These are phyloP conservation scores for Scyliorhinus canicula DNA, from an alignment of 2,797 vertebrate genomes.

Conservation along the genomic window DNA sequence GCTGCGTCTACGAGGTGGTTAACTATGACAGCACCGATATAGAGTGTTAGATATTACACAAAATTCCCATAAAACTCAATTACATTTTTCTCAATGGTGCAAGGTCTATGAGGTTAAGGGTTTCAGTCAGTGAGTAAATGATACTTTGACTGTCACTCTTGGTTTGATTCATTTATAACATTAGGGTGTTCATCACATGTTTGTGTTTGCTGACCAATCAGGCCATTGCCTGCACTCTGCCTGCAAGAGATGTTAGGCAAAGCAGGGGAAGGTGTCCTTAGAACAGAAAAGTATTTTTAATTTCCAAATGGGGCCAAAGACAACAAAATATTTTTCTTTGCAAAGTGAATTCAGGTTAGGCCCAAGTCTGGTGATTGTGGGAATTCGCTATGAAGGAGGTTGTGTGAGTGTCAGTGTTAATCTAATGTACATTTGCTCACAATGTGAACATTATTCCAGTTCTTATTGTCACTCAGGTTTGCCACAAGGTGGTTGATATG, in stretches of 20 bases:
- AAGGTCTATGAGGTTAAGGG: no score
- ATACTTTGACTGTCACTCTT: no score
- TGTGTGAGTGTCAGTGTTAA: not conserved
- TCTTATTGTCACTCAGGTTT: not conserved
- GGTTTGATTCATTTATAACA: no score
- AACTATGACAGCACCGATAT: not conserved
- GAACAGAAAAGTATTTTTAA: not conserved
- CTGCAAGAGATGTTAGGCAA: fast-evolving
- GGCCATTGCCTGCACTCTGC: not conserved
- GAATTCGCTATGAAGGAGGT: not conserved
- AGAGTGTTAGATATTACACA: no score
- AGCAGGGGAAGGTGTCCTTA: not conserved
- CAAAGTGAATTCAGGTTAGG: not conserved
- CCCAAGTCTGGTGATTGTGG: not conserved
- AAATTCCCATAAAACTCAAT: no score
- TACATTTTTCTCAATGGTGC: no score
- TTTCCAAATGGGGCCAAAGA: not conserved
- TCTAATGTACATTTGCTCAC: no score
- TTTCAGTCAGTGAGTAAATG: no score
- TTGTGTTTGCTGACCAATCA: no score
- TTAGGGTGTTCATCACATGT: no score
- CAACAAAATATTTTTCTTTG: not conserved
- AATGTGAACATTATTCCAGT: not conserved
- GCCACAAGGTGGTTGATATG: not conserved
- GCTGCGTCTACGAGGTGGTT: not conserved